These are phyloP conservation scores for Cheilosia urbana DNA, from an alignment of 2,888 invertebrate genomes.

Conservation along the genomic window DNA sequence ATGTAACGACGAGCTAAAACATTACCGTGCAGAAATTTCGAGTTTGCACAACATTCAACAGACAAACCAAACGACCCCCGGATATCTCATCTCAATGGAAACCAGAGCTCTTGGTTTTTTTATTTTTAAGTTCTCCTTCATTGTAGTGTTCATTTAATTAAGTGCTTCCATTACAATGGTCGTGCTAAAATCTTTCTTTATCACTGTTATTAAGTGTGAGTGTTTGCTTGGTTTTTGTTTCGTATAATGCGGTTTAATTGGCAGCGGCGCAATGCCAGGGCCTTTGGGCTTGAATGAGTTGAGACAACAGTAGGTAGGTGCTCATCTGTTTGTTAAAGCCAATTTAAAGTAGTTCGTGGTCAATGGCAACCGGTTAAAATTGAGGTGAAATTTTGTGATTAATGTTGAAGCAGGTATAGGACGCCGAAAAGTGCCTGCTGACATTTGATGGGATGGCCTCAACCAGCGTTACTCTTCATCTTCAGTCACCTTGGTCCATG, in stretches of 20 bases:
- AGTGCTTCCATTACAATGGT: conserved; percentile 5
- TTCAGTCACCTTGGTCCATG: no score
- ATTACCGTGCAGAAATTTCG: neutral
- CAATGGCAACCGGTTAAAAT: no score
- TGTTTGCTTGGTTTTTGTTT: neutral
- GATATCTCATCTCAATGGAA: conserved; percentile 10
- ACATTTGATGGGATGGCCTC: no score
- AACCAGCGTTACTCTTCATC: no score
- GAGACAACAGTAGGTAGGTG: neutral
- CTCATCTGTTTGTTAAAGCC: neutral
- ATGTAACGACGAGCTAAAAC: neutral
- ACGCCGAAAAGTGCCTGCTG: no score
- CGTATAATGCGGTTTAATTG: neutral
- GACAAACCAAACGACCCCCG: conserved; percentile 16
- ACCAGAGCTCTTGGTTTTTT: conserved; percentile 2
- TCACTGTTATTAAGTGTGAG: neutral
- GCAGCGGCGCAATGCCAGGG: neutral
- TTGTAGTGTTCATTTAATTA: conserved; percentile 9
- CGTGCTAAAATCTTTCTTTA: neutral
- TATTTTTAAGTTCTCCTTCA: conserved; percentile 1
- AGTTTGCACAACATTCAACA: conserved; percentile 19
- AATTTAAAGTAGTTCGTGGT: neutral
- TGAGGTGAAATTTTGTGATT: no score
- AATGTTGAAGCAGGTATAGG: no score
- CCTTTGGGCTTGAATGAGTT: neutral